Conservation (phyloP, 2,113 vertebrate genomes). For the Suncus etruscus region DNA sequence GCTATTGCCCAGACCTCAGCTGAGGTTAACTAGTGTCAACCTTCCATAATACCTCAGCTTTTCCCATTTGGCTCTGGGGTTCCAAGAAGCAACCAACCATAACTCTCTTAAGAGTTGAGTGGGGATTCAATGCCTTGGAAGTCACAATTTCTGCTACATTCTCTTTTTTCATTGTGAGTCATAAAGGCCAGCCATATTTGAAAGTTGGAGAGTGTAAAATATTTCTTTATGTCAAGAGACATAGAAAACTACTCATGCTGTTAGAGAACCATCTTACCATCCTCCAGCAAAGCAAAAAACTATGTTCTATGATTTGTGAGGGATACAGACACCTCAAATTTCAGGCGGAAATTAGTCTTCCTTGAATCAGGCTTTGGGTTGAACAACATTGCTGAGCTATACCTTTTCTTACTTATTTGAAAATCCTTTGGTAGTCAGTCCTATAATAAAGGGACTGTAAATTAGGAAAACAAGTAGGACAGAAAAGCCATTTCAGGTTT, state of each 20-base stretch:
- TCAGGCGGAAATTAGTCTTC: neutral
- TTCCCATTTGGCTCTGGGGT: neutral
- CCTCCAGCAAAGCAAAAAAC: neutral
- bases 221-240: neutral
- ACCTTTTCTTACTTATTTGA: neutral
- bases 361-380: neutral
- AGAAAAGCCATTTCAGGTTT: neutral
- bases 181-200: neutral
- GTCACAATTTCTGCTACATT: neutral
- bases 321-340: neutral
- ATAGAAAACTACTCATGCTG: neutral
- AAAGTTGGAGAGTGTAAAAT: neutral
- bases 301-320: neutral
- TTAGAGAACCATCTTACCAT: neutral
- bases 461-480: neutral
- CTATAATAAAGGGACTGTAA: neutral
- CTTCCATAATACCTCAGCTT: neutral
- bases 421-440: neutral
- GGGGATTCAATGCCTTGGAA: neutral
- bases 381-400: neutral
- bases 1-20: rapidly evolving
- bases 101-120: neutral
- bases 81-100: neutral
- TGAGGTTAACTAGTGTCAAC: neutral
- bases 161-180: neutral